Evolutionary conservation across 2,113 vertebrate genomes (phyloP).

Genomic region (Bubalus kerabau): DNA sequence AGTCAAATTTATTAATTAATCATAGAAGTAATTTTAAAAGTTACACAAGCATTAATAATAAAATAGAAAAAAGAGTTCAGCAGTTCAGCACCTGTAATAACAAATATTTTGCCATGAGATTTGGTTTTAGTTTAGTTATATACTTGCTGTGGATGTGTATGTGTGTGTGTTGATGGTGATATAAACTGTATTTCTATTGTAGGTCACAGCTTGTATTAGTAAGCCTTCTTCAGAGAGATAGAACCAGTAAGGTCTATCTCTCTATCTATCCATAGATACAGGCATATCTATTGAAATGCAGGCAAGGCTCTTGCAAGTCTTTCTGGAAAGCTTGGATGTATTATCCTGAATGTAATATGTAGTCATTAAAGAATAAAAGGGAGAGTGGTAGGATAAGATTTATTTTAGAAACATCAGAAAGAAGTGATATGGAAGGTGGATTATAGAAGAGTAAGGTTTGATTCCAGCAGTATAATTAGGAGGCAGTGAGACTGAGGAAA

Average conservation of each 20-base stretch:
- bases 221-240: background rate
- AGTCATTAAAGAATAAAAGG: background rate
- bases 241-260: background rate
- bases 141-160: background rate
- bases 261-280: background rate
- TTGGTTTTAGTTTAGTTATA: background rate
- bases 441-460: background rate
- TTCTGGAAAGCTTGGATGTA: background rate
- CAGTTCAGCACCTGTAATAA: background rate
- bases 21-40: background rate
- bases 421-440: background rate
- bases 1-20: background rate
- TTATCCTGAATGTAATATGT: background rate
- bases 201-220: background rate
- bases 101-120: conserved; percentile 10
- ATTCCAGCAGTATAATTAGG: background rate
- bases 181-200: background rate
- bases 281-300: background rate
- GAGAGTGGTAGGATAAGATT: background rate
- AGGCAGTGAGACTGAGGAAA: background rate
- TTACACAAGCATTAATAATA: background rate
- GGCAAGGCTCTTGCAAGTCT: background rate
- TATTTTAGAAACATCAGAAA: background rate
- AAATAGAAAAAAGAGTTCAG: background rate
- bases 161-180: background rate